Conservation (phyloP, 2,888 invertebrate species). For the Epiblema foenella region DNA sequence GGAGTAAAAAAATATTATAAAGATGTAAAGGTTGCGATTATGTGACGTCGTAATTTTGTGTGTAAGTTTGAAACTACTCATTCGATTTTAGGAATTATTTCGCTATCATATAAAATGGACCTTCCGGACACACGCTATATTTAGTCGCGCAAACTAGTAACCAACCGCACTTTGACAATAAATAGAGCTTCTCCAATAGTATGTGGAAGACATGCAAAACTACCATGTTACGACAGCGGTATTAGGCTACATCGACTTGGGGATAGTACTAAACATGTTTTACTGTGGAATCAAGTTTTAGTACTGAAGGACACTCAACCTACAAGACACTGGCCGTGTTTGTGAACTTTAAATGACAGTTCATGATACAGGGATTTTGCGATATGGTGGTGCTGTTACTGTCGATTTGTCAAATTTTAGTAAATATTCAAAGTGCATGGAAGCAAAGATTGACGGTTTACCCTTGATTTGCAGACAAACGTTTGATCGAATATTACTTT, state of each 20-base stretch:
- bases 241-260: constrained; percentile 15
- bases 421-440: too few relatives aligned
- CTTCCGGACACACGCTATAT: too few relatives aligned
- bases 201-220: background rate
- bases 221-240: background rate
- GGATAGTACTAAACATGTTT: constrained; percentile 37
- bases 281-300: constrained; percentile 40
- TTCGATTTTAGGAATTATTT: too few relatives aligned
- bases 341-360: background rate
- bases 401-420: too few relatives aligned
- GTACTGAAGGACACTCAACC: constrained; percentile 12
- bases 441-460: too few relatives aligned
- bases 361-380: background rate
- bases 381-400: background rate
- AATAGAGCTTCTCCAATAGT: background rate
- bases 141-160: background rate
- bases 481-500: too few relatives aligned
- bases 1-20: too few relatives aligned
- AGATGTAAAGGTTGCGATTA: too few relatives aligned
- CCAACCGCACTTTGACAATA: background rate
- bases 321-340: background rate
- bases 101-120: too few relatives aligned
- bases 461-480: too few relatives aligned
- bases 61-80: too few relatives aligned
- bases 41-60: too few relatives aligned